A percentile compares a stretch with the other conserved stretches of the same genome.
Conservation (phyloP, 2,113 vertebrate genomes). For the Oxyruncus cristatus region DNA sequence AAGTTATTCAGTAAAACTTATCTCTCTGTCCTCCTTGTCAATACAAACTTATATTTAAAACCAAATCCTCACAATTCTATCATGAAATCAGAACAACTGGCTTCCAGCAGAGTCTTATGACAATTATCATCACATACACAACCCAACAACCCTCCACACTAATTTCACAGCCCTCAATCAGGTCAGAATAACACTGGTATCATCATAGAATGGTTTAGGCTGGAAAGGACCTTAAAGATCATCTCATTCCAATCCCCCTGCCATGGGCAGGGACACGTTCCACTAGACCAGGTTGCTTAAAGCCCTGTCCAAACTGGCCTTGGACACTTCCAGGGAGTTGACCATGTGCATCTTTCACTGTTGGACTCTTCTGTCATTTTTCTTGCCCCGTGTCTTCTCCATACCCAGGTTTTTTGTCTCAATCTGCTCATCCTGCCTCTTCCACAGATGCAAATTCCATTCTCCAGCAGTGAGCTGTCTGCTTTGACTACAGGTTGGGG, state of each 20-base stretch:
- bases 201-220: background rate
- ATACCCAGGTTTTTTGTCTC: background rate
- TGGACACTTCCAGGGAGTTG: background rate
- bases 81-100: background rate
- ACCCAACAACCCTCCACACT: background rate
- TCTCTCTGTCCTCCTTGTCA: background rate
- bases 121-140: fast-evolving
- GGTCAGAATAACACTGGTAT: background rate
- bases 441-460: background rate
- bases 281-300: background rate
- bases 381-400: background rate
- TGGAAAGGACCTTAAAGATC: background rate
- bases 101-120: background rate
- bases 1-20: background rate
- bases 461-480: background rate
- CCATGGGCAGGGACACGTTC: background rate
- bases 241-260: background rate
- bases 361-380: background rate
- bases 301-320: background rate
- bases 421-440: background rate
- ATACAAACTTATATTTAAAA: background rate
- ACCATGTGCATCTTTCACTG: background rate
- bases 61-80: background rate
- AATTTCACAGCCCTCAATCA: background rate
- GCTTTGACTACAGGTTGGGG: background rate